A percentile compares a stretch with the other conserved stretches of the same genome.
These are phyloP conservation scores for Sebastes iracundus DNA, from an alignment of 2,797 vertebrate species.

Conservation along the genomic window DNA sequence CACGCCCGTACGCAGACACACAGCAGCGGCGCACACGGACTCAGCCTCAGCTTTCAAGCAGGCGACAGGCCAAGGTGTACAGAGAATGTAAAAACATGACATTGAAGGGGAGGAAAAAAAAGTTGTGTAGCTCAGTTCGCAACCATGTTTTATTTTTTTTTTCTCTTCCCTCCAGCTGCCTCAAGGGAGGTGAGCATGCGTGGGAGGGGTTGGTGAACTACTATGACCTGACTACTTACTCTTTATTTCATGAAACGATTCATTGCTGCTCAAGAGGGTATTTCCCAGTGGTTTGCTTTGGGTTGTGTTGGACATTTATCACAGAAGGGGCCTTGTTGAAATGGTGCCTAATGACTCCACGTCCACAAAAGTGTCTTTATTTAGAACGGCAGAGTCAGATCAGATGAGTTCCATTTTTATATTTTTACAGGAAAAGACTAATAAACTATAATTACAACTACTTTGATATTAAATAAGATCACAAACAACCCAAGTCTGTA, in stretches of 20 bases:
- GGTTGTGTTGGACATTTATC: background rate
- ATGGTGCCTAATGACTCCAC: background rate
- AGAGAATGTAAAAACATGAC: slow-evolving; percentile 72
- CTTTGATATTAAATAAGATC: background rate
- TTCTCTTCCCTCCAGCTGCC: background rate
- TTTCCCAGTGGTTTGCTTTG: slow-evolving; percentile 23
- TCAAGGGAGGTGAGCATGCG: background rate
- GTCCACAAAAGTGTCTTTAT: background rate
- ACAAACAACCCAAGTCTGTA: background rate
- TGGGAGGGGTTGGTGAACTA: slow-evolving; percentile 21
- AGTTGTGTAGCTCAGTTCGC: slow-evolving; percentile 35
- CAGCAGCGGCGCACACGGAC: background rate
- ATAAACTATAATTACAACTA: background rate
- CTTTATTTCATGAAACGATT: slow-evolving; percentile 41
- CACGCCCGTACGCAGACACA: background rate
- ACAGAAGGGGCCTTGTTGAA: background rate
- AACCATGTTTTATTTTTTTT: slow-evolving; percentile 13
- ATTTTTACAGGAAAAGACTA: background rate
- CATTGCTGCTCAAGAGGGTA: slow-evolving; percentile 9
- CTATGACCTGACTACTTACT: slow-evolving; percentile 28
- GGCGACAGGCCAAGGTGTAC: slow-evolving; percentile 66
- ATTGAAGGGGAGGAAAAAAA: slow-evolving; percentile 51
- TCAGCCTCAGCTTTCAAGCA: slow-evolving; percentile 40
- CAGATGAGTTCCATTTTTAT: background rate
- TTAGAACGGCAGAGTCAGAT: background rate